These are phyloP conservation scores for Plagodis dolabraria DNA, from an alignment of 2,888 invertebrate genomes.

Conservation along the genomic window DNA sequence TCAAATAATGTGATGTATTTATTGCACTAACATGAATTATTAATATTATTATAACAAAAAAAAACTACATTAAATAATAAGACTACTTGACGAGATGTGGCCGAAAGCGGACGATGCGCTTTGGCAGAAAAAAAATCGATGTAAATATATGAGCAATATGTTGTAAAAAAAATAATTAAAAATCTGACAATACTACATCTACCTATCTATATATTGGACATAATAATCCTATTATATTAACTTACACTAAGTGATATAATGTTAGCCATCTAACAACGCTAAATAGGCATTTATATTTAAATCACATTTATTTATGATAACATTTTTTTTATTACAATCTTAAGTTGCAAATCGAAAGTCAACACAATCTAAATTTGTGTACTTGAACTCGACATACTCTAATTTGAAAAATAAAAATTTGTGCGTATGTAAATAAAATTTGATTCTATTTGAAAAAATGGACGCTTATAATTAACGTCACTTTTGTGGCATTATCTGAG, in stretches of 20 bases:
- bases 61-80: constrained; percentile 1
- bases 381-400: constrained; percentile 30
- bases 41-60: background rate
- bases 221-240: background rate
- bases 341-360: constrained; percentile 22
- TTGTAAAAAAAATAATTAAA: constrained; percentile 16
- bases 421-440: constrained; percentile 27
- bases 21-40: constrained; percentile 16
- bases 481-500: constrained; percentile 2
- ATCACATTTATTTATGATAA: constrained; percentile 58
- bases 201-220: constrained; percentile 12
- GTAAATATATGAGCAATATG: constrained; percentile 71
- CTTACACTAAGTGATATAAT: constrained; percentile 53
- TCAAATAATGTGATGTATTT: constrained; percentile 18
- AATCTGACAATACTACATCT: constrained; percentile 25
- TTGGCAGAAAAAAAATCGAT: constrained; percentile 56
- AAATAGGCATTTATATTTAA: constrained; percentile 46
- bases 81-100: constrained; percentile 4
- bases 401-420: constrained; percentile 10
- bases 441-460: constrained; percentile 27
- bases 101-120: constrained; percentile 2
- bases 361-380: constrained; percentile 36
- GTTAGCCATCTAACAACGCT: constrained; percentile 34
- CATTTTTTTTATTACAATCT: constrained; percentile 34
- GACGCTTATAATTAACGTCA: constrained; percentile 6